Evolutionary conservation across 1,140 invertebrate genomes (phyloP), one percentile per base, ranked within the genome.

Genomic region (Psilanteris sp.): DNA sequence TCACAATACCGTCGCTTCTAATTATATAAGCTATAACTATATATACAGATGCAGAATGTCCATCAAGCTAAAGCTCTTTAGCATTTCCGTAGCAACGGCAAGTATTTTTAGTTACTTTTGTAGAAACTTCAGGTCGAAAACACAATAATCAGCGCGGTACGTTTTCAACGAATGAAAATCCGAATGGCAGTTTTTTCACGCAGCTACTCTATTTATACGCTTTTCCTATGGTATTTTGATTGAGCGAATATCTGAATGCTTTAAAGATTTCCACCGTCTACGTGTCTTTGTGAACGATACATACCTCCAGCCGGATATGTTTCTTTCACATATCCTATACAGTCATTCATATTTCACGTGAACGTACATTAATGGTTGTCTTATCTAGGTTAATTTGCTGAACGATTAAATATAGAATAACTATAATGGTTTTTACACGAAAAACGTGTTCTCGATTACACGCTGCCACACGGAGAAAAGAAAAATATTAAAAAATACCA

Each of bases 271-370:
- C 54, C 50, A 39, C 46, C 16, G 48, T 55, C 31, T 39, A 5
- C 15, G 24, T 32, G 13, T 52, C 46, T 37, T 20, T 48, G 50
- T 22, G 32, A 41, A 41, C 57, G 62, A 57, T 50, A 57, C 24
- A 41, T 57, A 46, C 41, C 48, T 27, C 48, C 22, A 66, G 48
- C 31, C 50, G 62, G 62, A 67, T 55, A 67, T 67, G 31, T 67
- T 55, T 67, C 48, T 16, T 46, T 29, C 37, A 18, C 13, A 16
- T 36, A 13, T 39, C 18, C 41, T 48, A 39, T 41, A 67, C 50
- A 48, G 7, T 41, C 50, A 32, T 46, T 24, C 34, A 32, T 67
- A 67, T 67, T 67, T 67, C 50, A 57, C 32, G 32, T n/a, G 32
- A n/a, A 48, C 22, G 9, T 39, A 16, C 29, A 24, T 55, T 46